Conservation (phyloP, 2,113 vertebrate genomes). For the Microcebus lehilahytsara region DNA sequence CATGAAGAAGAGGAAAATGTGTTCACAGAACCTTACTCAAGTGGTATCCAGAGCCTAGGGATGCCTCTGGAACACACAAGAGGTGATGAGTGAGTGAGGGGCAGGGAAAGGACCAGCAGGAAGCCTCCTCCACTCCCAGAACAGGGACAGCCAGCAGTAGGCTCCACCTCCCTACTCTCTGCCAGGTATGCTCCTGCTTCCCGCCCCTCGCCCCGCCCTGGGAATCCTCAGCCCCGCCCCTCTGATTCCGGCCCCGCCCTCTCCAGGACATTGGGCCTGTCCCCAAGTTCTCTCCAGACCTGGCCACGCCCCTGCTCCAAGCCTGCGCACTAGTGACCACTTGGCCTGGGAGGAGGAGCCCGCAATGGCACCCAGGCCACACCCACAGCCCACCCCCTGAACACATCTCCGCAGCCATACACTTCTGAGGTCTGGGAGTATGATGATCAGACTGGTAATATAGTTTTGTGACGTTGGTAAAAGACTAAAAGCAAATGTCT, state of each 20-base stretch:
- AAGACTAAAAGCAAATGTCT: not conserved
- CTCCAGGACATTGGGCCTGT: accelerated
- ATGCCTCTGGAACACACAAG: not conserved
- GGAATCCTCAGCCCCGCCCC: accelerated
- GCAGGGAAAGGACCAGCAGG: not conserved
- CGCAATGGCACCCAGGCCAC: accelerated
- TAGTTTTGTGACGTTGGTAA: not conserved
- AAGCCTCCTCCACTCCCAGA: not conserved
- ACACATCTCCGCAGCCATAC: not conserved
- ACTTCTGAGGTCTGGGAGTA: not conserved
- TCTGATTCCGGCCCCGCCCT: not conserved
- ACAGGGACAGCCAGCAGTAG: accelerated
- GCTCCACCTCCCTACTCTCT: accelerated
- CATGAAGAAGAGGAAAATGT: not conserved
- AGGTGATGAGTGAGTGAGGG: too few species aligned
- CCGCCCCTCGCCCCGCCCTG: accelerated
- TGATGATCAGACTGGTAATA: not conserved
- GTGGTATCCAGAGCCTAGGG: not conserved
- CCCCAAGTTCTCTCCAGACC: accelerated
- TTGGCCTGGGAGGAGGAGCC: not conserved
- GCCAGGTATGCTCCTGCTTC: accelerated
- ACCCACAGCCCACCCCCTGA: not conserved
- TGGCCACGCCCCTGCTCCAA: accelerated
- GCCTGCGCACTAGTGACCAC: not conserved
- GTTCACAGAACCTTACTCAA: not conserved